Percentiles rank a stretch among this genome's conserved stretches.
These are phyloP conservation scores for Xylocampa areola DNA, from an alignment of 2,888 invertebrate genomes.

Conservation along the genomic window DNA sequence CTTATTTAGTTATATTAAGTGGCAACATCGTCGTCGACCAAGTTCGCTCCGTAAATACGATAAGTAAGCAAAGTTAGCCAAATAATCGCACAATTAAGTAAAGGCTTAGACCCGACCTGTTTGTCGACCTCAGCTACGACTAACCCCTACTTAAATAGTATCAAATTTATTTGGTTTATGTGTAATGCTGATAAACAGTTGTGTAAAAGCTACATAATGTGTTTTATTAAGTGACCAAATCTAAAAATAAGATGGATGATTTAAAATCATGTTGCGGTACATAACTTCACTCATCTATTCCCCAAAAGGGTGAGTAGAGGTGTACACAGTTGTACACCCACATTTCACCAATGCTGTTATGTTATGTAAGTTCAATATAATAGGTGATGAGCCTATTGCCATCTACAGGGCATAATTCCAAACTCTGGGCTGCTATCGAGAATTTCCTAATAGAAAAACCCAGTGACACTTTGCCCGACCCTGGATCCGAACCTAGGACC, in stretches of 20 bases:
- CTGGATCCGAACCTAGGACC: too few relatives aligned
- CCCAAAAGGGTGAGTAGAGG: too few relatives aligned
- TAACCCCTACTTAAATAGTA: conserved; percentile 31
- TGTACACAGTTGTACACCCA: too few relatives aligned
- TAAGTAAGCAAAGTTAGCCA: conserved; percentile 74
- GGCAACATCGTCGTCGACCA: conserved; percentile 52
- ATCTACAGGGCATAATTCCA: too few relatives aligned
- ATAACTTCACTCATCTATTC: too few relatives aligned
- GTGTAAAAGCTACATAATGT: conserved; percentile 13
- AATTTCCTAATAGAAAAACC: too few relatives aligned
- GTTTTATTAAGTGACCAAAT: conserved; percentile 4
- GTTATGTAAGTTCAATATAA: too few relatives aligned
- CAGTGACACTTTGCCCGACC: too few relatives aligned
- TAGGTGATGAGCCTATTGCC: too few relatives aligned
- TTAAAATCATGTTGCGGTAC: too few relatives aligned
- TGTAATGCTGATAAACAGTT: conserved; percentile 31
- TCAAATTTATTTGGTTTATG: conserved; percentile 56
- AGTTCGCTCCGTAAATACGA: conserved; percentile 72
- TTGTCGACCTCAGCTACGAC: conserved; percentile 59
- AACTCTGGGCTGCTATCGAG: too few relatives aligned
- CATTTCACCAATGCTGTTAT: too few relatives aligned
- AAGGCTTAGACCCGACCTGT: conserved; percentile 71
- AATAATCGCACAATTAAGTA: conserved; percentile 78
- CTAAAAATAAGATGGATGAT: conserved; percentile 10
- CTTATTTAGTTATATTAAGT: conserved; percentile 52